phyloP scores from a whole-genome alignment of 2,888 invertebrate genomes.

The Rotaria sp. region DNA sequence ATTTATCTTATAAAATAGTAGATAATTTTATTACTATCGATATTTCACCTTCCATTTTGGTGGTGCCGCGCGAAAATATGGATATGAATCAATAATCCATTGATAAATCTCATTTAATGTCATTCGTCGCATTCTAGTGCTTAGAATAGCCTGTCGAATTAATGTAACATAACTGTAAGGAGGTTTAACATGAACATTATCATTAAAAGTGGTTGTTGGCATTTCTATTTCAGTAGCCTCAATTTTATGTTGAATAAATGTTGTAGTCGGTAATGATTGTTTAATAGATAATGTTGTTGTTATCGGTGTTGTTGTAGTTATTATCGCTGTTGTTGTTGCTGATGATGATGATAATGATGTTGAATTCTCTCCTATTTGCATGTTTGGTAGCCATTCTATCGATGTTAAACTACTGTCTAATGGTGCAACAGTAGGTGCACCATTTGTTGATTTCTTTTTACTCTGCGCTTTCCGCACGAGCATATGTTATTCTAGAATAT shows the following conservation, averaged over 20 bases:
- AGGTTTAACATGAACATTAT: constrained; percentile 45
- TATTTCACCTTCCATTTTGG: constrained; percentile 65
- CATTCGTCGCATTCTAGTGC: constrained; percentile 66
- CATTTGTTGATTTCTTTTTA: neutral
- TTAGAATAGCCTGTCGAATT: constrained; percentile 65
- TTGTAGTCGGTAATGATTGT: constrained; percentile 44
- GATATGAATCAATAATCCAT: constrained; percentile 67
- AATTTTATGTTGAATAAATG: constrained; percentile 47
- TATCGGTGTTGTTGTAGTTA: neutral
- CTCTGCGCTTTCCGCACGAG: constrained; percentile 2
- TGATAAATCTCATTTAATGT: constrained; percentile 69
- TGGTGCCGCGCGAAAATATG: constrained; percentile 66
- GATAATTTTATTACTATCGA: neutral
- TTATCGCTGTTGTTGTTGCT: constrained; percentile 42
- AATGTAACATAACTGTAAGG: constrained; percentile 66
- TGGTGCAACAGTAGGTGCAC: constrained; percentile 1
- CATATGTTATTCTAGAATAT: neutral
- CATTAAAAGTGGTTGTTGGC: neutral
- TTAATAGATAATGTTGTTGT: constrained; percentile 42
- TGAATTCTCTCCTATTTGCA: constrained; percentile 43
- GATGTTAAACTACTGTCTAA: constrained; percentile 58
- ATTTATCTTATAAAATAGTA: neutral
- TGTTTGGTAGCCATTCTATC: constrained; percentile 59
- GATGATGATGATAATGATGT: neutral
- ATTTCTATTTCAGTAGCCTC: neutral